Evolutionary conservation across 2,888 invertebrate species (phyloP), one percentile per base, ranked within the genome.

Genomic region (Xanthorhoe designata): DNA sequence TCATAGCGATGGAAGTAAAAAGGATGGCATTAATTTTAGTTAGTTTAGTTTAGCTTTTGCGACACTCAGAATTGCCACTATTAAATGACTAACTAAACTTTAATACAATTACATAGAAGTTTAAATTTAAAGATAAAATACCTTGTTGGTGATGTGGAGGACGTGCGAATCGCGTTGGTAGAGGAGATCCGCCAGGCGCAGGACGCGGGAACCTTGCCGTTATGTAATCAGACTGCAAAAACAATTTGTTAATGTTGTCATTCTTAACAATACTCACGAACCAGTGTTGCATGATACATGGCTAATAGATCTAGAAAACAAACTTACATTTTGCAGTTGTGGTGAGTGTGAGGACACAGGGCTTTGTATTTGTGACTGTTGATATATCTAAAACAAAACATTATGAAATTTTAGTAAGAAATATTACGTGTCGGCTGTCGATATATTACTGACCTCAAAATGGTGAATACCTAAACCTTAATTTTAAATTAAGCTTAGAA

Each of bases 281-380:
- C 7, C 0, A 32, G 32, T 6, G 6, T 32, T 32, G 32, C 32
- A 7, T 7, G 8, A 32, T 7, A 7, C 4, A 0, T 7, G 7
- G 32, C 32, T 32, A 7, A 7, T 4, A 32, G 6, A 32, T 32
- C 24, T 2, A 1, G 7, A 19, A n/a, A 54, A 56, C 8, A 53
- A 32, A 81, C 89, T 87, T 84, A 93, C 90, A 74, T 86, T 88
- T 81, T 94, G 94, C 68, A 94, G 75, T 70, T 94, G 94, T 1
- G 94, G 94, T 1, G 94, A 94, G 74, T 93, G 92, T 2, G 94
- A 91, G 4, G 93, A 80, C 5, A 90, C 93, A 2, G 94, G 94
- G 74, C 94, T 94, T 76, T 90, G 92, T 52, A 94, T 92, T 83
- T 92, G 93, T 64, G 91, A 90, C 75, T 94, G 94, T 72, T 93